Base-by-base conservation (phyloP, 92 coral and sea anemone species). In the Chrysogorgia sp. region DNA sequence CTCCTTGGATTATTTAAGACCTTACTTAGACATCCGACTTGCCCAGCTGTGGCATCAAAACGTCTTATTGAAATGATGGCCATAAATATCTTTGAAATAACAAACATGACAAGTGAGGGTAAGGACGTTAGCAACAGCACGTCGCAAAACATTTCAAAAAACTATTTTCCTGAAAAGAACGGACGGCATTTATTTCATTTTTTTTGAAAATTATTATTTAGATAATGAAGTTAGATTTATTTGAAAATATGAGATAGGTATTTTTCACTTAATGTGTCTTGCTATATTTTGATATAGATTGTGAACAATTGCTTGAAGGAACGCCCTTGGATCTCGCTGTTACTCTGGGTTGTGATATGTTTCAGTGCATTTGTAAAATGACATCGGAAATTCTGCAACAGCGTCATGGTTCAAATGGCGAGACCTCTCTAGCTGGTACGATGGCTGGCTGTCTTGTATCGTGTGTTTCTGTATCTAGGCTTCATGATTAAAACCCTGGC, bases 271-370 rank as follows among this genome's bases (percentile, higher is more conserved):
- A 23, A 57, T 3, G 29, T 23, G 9, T 57, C 23, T 29, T 23
- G 6, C 32, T 4, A 29, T 57, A 10, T 57, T 19, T 52, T n/a
- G n/a, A n/a, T 53, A 28, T 28, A 72, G 79, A 72, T 72, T 20
- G 9, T 37, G 79, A 33, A 34, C 79, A 53, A 34, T 17, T 72
- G 20, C 30, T 72, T 19, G 65, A 72, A 56, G 79, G 79, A 2
- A 96, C 98, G 0, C 98, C 98, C 19, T 92, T 89, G 63, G 98
- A 96, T 76, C 97, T 91, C 67, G 98, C 98, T 45, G 67, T 96
- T 22, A 88, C 86, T 75, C 84, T 96, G 26, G 88, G 96, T 53
- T 71, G 84, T 70, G 96, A 89, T 57, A 91, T 96, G 96, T 72
- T 52, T 32, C 53, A 28, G 23, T 72, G 79, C 35, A 30, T 72